These are phyloP conservation scores for Eupithecia subumbrata DNA, from an alignment of 2,888 invertebrate species.

Conservation along the genomic window DNA sequence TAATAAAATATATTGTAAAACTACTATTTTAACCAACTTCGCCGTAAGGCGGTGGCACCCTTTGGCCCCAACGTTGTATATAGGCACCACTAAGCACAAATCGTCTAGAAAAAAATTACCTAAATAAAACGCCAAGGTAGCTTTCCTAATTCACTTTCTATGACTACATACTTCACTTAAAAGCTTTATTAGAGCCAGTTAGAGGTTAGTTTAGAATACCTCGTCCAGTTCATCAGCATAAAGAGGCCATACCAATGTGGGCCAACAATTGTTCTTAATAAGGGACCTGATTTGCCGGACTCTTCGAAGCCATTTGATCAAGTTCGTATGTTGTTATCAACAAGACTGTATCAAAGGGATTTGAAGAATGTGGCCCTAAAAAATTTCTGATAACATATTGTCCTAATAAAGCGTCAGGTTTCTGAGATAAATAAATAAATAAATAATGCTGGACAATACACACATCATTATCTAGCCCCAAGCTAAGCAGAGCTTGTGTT, in stretches of 20 bases:
- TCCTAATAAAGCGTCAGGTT: too few species aligned
- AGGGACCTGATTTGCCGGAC: conserved; percentile 27
- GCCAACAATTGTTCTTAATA: conserved; percentile 45
- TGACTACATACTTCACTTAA: neutral
- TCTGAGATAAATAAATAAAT: too few species aligned
- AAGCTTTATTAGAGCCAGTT: neutral
- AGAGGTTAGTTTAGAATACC: neutral
- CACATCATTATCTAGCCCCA: too few species aligned
- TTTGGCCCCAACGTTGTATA: too few species aligned
- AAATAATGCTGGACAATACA: too few species aligned
- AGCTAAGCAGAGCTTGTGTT: too few species aligned
- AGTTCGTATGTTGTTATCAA: neutral
- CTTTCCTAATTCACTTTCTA: neutral
- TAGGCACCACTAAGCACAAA: too few species aligned
- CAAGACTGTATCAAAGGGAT: neutral
- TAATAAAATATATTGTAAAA: too few species aligned
- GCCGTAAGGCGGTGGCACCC: too few species aligned
- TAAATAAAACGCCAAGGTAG: neutral
- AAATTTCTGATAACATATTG: too few species aligned
- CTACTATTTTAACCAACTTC: too few species aligned
- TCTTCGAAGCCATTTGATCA: neutral
- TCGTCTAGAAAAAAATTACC: neutral
- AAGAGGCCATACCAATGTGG: conserved; percentile 37
- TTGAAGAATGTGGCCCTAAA: too few species aligned
- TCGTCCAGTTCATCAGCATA: conserved; percentile 14